These are phyloP conservation scores for Sinocyclocheilus anshuiensis DNA, from an alignment of 2,113 vertebrate genomes.

Conservation along the genomic window DNA sequence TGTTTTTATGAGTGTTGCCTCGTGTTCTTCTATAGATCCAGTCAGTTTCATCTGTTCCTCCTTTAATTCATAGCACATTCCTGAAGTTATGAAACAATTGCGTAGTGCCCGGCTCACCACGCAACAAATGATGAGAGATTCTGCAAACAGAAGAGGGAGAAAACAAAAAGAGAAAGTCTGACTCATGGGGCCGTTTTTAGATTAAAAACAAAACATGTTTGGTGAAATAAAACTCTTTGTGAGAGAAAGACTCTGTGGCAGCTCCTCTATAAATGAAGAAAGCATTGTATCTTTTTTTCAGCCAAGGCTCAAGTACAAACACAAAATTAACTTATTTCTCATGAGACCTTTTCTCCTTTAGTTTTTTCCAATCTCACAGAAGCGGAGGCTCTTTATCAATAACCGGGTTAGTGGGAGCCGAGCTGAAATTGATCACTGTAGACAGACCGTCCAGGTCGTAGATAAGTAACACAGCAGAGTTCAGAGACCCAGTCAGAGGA, in stretches of 20 bases:
- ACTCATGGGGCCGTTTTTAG: constrained; percentile 19
- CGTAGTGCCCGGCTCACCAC: constrained; percentile 11
- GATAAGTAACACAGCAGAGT: constrained; percentile 81
- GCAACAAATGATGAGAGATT: constrained; percentile 24
- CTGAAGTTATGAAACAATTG: constrained; percentile 29
- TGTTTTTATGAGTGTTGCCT: constrained; percentile 14
- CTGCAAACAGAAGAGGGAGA: background rate
- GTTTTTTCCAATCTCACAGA: constrained; percentile 80
- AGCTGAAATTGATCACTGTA: constrained; percentile 86
- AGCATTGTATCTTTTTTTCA: constrained; percentile 52
- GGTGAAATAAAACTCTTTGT: constrained; percentile 21
- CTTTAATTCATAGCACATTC: constrained; percentile 29
- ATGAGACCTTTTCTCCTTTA: constrained; percentile 71
- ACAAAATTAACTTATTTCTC: constrained; percentile 77
- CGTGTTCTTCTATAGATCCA: constrained; percentile 2
- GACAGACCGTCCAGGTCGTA: constrained; percentile 83
- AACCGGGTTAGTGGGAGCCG: constrained; percentile 76
- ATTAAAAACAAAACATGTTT: constrained; percentile 24
- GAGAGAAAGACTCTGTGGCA: background rate
- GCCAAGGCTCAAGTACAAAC: constrained; percentile 72
- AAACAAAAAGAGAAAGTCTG: background rate
- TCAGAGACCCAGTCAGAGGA: constrained; percentile 88
- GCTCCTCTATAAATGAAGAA: constrained; percentile 4
- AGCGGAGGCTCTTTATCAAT: constrained; percentile 83
- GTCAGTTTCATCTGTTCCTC: constrained; percentile 24